Evolutionary conservation across 2,888 invertebrate genomes (phyloP), one percentile per base, ranked within the genome.

Genomic region (Cephonodes hylas): DNA sequence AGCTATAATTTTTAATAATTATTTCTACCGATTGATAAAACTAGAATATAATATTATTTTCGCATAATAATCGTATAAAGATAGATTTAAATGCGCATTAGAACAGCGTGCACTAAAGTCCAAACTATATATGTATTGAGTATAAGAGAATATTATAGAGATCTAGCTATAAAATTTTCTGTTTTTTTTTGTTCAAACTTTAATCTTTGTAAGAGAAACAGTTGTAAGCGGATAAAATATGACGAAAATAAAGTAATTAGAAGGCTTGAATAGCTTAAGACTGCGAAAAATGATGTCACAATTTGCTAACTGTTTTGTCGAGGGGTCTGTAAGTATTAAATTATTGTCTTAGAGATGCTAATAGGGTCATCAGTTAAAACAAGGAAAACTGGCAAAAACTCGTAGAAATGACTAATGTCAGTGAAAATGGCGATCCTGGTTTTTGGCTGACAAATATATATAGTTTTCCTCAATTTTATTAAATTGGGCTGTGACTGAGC

Each of bases 331-430:
- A 74, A 75, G 80, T 84, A 84, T 86, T 81, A 86, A 87, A 86
- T 86, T 83, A 84, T 84, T 85, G 79, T 81, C 77, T 81, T 76
- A 79, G 75, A 80, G 79, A 87, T 86, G 83, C 83, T 86, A 86
- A 88, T 88, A 85, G 83, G 82, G 79, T 75, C 82, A 86, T 88
- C 84, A 85, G 76, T 83, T 82, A 82, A 75, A 79, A 77, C 75
- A 76, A 80, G 74, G 75, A 78, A 77, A 76, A 74, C 74, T 72
- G 76, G 70, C 73, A 78, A 81, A 79, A 81, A 80, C 73, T 75
- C 70, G 67, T 64, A 63, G 65, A 71, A 67, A 63, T 66, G 70
- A 73, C 68, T 74, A 76, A 76, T 76, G 76, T 66, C 69, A 58
- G 31, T 46, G 25, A 46, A 42, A 64, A 62, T 63, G 59, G 53